Evolutionary conservation across 2,113 vertebrate species (phyloP).

Genomic region (Caranx melampygus): DNA sequence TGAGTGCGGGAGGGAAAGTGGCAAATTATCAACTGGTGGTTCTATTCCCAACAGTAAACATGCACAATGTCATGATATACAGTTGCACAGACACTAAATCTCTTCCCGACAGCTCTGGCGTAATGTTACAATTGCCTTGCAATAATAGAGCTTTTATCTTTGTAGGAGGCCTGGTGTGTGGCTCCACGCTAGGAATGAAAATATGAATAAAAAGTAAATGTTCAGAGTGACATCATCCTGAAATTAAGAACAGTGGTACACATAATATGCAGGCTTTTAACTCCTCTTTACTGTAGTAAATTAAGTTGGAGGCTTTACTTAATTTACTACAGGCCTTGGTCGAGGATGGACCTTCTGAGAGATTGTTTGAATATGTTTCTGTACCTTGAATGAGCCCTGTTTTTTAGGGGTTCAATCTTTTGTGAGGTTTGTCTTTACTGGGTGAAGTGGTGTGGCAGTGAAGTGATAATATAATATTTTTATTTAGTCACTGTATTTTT

Average conservation of each 20-base stretch:
- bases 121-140: constrained; percentile 23
- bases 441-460: background rate
- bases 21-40: constrained; percentile 21
- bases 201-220: constrained; percentile 40
- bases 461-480: background rate
- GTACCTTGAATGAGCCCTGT: background rate
- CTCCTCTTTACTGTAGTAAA: background rate
- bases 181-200: constrained; percentile 44
- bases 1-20: background rate
- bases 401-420: background rate
- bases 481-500: background rate
- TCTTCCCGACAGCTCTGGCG: constrained; percentile 23
- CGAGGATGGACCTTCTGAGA: background rate
- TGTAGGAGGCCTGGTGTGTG: constrained; percentile 40
- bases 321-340: background rate
- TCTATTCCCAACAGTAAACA: constrained; percentile 18
- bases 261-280: constrained; percentile 3
- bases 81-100: constrained; percentile 9
- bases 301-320: constrained; percentile 12
- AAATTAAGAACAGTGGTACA: constrained; percentile 43
- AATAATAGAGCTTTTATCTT: constrained; percentile 52
- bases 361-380: constrained; percentile 6
- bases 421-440: constrained; percentile 3
- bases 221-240: constrained; percentile 51
- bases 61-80: constrained; percentile 28